Evolutionary conservation across 1,140 invertebrate species (phyloP).

Genomic region (Papilio polytes): DNA sequence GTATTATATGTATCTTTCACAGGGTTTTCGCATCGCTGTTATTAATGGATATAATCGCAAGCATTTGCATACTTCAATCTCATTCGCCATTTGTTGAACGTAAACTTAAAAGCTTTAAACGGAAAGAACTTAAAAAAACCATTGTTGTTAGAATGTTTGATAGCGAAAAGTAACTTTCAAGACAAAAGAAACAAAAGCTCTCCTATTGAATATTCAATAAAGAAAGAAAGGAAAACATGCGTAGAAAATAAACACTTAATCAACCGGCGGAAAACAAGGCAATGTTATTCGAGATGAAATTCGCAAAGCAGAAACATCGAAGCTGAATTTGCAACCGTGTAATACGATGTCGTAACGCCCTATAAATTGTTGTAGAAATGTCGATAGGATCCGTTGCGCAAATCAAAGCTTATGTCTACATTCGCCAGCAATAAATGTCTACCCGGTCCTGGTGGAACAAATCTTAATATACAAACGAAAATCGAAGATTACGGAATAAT

Average conservation of each 20-base stretch:
- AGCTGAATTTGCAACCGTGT: slow-evolving; percentile 33
- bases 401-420: slow-evolving; percentile 41
- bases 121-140: not conserved
- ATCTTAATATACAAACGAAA: slow-evolving; percentile 14
- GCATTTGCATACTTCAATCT: slow-evolving; percentile 3
- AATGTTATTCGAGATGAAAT: slow-evolving; percentile 32
- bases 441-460: not conserved
- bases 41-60: not conserved
- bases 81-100: not conserved
- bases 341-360: slow-evolving; percentile 34
- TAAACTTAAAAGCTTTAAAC: too few species aligned
- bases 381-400: slow-evolving; percentile 35
- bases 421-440: slow-evolving; percentile 35
- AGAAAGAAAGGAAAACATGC: not conserved
- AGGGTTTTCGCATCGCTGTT: slow-evolving; percentile 25
- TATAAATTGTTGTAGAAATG: slow-evolving; percentile 40
- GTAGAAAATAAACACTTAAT: slow-evolving; percentile 4
- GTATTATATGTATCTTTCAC: slow-evolving; percentile 45
- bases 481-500: slow-evolving; percentile 25
- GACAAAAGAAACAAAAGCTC: slow-evolving; percentile 35
- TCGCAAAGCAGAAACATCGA: slow-evolving; percentile 37
- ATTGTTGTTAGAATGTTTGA: not conserved
- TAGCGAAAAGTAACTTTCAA: not conserved
- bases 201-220: not conserved
- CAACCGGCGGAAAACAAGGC: slow-evolving; percentile 9